These are phyloP conservation scores for Rutpela maculata DNA, from an alignment of 2,888 invertebrate genomes.

Conservation along the genomic window DNA sequence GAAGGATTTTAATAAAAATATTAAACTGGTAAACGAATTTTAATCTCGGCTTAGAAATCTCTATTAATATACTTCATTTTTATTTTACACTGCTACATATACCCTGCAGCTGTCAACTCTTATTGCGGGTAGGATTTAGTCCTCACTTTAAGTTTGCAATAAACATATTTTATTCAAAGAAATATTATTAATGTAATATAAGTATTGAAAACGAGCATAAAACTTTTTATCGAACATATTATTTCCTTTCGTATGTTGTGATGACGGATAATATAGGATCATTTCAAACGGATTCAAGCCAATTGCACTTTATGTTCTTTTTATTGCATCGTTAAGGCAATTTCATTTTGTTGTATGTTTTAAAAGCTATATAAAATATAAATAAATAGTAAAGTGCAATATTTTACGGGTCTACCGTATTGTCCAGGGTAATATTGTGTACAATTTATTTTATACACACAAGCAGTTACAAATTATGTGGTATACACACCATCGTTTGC, in stretches of 20 bases:
- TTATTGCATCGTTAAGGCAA: constrained; percentile 14
- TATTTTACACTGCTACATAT: no score
- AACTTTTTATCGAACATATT: neutral
- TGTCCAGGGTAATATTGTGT: neutral
- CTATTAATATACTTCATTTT: no score
- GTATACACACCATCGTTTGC: no score
- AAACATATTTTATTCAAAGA: neutral
- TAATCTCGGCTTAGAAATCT: no score
- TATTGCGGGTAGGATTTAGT: neutral
- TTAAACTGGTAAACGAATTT: no score
- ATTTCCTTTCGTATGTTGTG: neutral
- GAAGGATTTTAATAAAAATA: no score
- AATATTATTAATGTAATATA: neutral
- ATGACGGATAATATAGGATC: neutral
- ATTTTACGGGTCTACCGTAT: neutral
- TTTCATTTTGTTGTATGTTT: constrained; percentile 19
- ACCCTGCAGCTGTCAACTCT: no score
- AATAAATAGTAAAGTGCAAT: constrained; percentile 8
- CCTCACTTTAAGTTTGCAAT: neutral
- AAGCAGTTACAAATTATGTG: no score
- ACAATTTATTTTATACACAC: no score
- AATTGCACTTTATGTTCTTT: constrained; percentile 16
- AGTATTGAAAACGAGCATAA: neutral
- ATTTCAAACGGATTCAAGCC: constrained; percentile 29
- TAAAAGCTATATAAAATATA: constrained; percentile 15